phyloP scores from a whole-genome alignment of 35 echinoderm and acorn worm genomes.

The Acanthaster planci region DNA sequence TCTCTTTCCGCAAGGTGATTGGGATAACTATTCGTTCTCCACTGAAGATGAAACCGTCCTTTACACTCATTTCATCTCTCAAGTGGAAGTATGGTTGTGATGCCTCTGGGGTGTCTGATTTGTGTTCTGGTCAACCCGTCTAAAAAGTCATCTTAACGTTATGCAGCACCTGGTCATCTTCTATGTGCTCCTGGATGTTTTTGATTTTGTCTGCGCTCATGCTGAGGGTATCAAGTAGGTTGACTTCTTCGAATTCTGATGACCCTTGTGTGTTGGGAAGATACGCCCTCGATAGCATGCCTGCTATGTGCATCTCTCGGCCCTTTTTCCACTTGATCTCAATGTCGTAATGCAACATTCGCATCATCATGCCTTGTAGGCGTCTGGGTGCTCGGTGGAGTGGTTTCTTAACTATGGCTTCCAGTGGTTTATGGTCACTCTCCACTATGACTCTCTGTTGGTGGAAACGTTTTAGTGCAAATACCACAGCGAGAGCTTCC shows the following conservation, averaged over 20 bases:
- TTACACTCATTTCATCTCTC: constrained; percentile 6
- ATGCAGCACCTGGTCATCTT: constrained; percentile 41
- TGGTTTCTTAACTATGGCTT: constrained; percentile 58
- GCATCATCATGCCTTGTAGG: constrained; percentile 65
- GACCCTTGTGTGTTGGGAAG: neutral
- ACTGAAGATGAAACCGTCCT: constrained; percentile 27
- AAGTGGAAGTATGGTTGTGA: constrained; percentile 38
- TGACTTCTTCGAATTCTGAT: constrained; percentile 19
- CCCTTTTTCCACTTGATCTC: constrained; percentile 41
- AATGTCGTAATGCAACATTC: constrained; percentile 46
- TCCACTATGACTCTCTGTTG: constrained; percentile 27
- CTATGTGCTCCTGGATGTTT: constrained; percentile 23
- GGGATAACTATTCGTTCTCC: constrained; percentile 33
- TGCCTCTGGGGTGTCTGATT: constrained; percentile 43
- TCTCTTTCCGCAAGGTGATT: constrained; percentile 7
- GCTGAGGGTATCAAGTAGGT: neutral
- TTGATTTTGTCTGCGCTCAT: constrained; percentile 5
- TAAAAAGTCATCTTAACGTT: constrained; percentile 24
- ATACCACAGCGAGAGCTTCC: constrained; percentile 37
- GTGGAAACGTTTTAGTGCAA: constrained; percentile 60
- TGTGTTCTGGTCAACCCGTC: constrained; percentile 43
- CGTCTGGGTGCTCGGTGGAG: constrained; percentile 31
- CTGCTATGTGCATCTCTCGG: constrained; percentile 40
- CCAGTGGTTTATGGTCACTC: constrained; percentile 56
- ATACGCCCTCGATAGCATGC: constrained; percentile 24